Evolutionary conservation across 2,888 invertebrate genomes (phyloP).

Genomic region (Eupelmus urozonus): DNA sequence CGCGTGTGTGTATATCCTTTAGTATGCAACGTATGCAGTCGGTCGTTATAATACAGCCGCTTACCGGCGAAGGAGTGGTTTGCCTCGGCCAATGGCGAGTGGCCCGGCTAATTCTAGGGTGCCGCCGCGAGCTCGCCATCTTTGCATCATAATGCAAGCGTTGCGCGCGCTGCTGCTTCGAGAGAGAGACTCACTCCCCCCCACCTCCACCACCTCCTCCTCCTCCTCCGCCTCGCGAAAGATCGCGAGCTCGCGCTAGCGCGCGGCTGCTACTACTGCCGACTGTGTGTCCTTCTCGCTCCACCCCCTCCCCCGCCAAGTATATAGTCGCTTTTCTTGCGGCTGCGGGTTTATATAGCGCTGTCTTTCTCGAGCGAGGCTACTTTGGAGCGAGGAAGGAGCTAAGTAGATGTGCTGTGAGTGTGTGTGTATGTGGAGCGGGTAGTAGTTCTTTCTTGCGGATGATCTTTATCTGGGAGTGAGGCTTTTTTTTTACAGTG

Average conservation of each 20-base stretch:
- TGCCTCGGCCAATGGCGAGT: constrained; percentile 77
- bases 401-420: no score
- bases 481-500: neutral
- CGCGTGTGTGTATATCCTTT: constrained; percentile 74
- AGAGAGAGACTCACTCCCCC: constrained; percentile 42
- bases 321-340: neutral
- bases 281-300: constrained; percentile 41
- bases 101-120: constrained; percentile 77
- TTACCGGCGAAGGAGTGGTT: constrained; percentile 75
- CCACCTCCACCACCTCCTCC: neutral
- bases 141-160: constrained; percentile 77
- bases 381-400: no score
- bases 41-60: constrained; percentile 70
- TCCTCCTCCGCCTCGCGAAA: neutral
- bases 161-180: constrained; percentile 58
- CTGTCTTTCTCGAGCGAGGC: neutral
- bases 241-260: constrained; percentile 1
- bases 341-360: neutral
- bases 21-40: constrained; percentile 77
- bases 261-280: neutral
- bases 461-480: neutral
- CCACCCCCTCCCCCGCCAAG: constrained; percentile 37
- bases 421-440: neutral
- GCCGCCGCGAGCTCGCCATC: constrained; percentile 76
- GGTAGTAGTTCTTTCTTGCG: neutral